Conservation (phyloP, 2,888 invertebrate genomes). For the Xylota segnis region DNA sequence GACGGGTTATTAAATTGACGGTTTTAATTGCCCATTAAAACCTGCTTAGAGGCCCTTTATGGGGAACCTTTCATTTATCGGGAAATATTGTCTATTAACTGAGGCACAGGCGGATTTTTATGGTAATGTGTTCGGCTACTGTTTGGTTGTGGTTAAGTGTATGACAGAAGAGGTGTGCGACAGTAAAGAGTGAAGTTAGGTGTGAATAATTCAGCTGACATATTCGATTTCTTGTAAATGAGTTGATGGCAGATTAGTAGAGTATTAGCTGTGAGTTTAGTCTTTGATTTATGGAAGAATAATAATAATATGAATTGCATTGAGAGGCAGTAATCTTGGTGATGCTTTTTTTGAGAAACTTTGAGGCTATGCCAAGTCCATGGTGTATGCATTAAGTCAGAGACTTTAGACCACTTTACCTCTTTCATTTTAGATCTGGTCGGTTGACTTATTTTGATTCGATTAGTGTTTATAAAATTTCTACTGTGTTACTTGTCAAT, state of each 20-base stretch:
- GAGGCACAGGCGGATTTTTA: background rate
- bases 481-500: too few relatives aligned
- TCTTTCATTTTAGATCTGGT: too few relatives aligned
- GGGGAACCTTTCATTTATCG: background rate
- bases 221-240: background rate
- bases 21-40: background rate
- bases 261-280: background rate
- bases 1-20: background rate
- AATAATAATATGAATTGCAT: too few relatives aligned
- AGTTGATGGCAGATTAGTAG: background rate
- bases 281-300: too few relatives aligned
- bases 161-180: background rate
- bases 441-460: too few relatives aligned
- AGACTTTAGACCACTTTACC: too few relatives aligned
- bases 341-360: too few relatives aligned
- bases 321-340: too few relatives aligned
- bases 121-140: background rate
- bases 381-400: too few relatives aligned
- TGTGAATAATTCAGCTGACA: background rate
- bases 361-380: too few relatives aligned
- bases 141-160: background rate
- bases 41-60: background rate
- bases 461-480: too few relatives aligned
- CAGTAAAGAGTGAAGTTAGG: background rate
- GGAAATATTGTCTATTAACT: background rate